Base-by-base conservation (phyloP, 2,797 vertebrate genomes). In the Nothura maculosa region DNA sequence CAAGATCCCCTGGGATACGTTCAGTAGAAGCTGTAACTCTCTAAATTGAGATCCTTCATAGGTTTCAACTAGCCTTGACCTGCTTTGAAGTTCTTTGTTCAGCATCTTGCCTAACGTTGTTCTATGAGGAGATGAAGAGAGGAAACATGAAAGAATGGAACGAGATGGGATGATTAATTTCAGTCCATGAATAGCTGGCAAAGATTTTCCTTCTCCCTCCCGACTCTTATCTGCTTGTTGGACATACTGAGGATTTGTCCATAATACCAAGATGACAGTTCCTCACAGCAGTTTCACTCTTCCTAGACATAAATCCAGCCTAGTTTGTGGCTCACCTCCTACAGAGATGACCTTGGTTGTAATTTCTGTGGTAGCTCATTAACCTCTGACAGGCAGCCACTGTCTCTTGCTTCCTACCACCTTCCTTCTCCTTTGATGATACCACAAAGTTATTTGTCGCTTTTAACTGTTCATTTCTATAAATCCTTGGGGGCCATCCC, bases 241-340 rank as follows among this genome's bases (percentile, higher is more conserved):
- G 66, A 34, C 24, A 2, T 0, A 1, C 52, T 81, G 70, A 88
- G 82, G 34, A 38, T 79, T 80, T 55, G 36, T 63, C 77, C 42
- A 8, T 58, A 32, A 79, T 34, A 66, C 67, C 82, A 80, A 63
- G 47, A 90, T 92, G 91, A 67, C 52, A 91, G 43, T 54, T 78
- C 77, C 72, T 90, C 83, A 76, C 81, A 68, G 54, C 60, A 67
- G 58, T 93, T 95, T 69, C 60, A n/a, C 38, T 25, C 47, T 20
- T 92, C 3, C 4, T 92, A 42, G 47, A 85, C 50, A 55, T 82
- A 90, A 95, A 92, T 96, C 74, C 87, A 74, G 52, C 38, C 43
- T 73, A 82, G 38, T 48, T 36, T 77, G 48, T 43, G 55, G 14
- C 47, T 66, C 77, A 50, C 38, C 43, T 63, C 55, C 62, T 85